Conservation (phyloP, 2,113 vertebrate genomes). For the Hippocampus comes region DNA sequence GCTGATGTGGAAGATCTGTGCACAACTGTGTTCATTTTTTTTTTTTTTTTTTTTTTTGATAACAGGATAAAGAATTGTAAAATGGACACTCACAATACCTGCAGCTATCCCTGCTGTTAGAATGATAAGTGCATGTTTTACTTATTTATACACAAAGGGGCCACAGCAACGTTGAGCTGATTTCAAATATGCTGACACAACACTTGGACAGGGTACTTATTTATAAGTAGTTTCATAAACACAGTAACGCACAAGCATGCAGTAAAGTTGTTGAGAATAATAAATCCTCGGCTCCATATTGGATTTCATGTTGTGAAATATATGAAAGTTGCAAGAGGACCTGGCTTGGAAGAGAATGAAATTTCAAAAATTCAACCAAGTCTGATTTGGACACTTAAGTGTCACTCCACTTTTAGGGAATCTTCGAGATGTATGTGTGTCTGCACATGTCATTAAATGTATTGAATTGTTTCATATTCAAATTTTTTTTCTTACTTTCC, state of each 20-base stretch:
- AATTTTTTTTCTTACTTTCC: not conserved
- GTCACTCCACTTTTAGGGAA: too few relatives aligned
- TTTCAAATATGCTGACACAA: not conserved
- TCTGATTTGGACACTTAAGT: too few relatives aligned
- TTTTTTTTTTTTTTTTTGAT: not conserved
- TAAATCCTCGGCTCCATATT: not conserved
- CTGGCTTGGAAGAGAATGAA: too few relatives aligned
- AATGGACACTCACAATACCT: not conserved
- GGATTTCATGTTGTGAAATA: too few relatives aligned
- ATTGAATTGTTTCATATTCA: not conserved
- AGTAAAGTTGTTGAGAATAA: not conserved
- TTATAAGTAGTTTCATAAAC: not conserved
- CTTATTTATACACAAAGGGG: not conserved
- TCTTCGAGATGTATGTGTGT: not conserved
- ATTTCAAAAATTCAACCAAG: too few relatives aligned
- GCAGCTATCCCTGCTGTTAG: not conserved
- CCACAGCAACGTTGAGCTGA: not conserved
- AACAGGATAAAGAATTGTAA: not conserved
- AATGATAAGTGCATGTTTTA: not conserved
- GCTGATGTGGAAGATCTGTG: not conserved
- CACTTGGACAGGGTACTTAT: not conserved
- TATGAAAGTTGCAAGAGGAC: too few relatives aligned
- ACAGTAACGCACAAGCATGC: not conserved
- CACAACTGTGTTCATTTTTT: not conserved
- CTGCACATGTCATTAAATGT: not conserved